A percentile compares a stretch with the other conserved stretches of the same genome.
Evolutionary conservation across 2,797 vertebrate species (phyloP).

Genomic region (Propithecus perrieri): DNA sequence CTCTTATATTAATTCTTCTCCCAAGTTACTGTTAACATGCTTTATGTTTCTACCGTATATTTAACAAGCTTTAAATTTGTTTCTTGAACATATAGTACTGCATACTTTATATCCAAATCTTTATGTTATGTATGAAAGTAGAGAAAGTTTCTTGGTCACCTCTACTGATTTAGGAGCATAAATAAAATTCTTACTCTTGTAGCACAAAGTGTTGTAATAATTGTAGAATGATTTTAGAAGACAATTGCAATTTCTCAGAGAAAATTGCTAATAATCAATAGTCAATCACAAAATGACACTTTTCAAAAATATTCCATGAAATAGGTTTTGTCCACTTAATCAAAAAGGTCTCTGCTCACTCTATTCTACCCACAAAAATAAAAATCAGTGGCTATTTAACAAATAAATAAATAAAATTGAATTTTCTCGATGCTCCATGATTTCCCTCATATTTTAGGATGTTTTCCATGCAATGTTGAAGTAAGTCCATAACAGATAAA

Average conservation of each 20-base stretch:
- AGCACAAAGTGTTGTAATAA: slow-evolving; percentile 44
- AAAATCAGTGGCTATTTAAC: not conserved
- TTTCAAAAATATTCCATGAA: not conserved
- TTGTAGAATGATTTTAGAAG: not conserved
- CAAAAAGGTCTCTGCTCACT: not conserved
- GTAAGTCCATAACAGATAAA: not conserved
- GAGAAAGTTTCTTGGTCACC: not conserved
- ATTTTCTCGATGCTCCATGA: not conserved
- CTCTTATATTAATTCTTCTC: slow-evolving; percentile 52
- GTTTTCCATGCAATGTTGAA: not conserved
- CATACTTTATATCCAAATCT: not conserved
- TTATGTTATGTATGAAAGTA: not conserved
- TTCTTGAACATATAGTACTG: not conserved
- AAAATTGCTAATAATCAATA: slow-evolving; percentile 17
- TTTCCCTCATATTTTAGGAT: not conserved
- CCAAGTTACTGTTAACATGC: not conserved
- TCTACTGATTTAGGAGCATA: slow-evolving; percentile 12
- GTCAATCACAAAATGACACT: not conserved
- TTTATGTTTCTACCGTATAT: slow-evolving; percentile 27
- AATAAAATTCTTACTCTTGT: not conserved
- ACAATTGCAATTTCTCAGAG: slow-evolving; percentile 14
- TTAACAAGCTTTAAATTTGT: not conserved
- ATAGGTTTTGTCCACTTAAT: not conserved
- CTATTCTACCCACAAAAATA: not conserved
- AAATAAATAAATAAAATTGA: not conserved